Percentiles rank a stretch among this genome's conserved stretches.
These are phyloP conservation scores for Meghimatium bilineatum DNA, from an alignment of 2,888 invertebrate species.

Conservation along the genomic window DNA sequence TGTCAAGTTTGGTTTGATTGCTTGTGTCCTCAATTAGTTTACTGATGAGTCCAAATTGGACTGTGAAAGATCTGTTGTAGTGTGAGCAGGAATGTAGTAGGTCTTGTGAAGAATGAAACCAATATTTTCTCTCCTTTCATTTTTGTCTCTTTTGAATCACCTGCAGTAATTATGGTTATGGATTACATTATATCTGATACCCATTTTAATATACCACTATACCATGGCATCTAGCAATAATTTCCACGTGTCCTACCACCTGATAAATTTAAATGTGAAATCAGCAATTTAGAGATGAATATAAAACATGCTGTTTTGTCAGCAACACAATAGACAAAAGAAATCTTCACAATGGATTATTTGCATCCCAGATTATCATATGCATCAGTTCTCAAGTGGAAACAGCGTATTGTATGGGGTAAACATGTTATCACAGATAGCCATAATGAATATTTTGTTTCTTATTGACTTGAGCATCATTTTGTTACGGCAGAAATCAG, in stretches of 20 bases:
- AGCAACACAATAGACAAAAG: not conserved
- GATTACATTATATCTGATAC: no score
- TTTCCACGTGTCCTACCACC: not conserved
- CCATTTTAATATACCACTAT: no score
- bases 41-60: no score
- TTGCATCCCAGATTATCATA: not conserved
- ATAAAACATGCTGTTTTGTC: not conserved
- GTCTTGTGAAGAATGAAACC: no score
- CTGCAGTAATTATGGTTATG: no score
- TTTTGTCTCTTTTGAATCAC: no score
- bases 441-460: constrained; percentile 22
- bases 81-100: no score
- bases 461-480: constrained; percentile 16
- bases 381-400: not conserved
- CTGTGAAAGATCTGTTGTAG: no score
- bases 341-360: not conserved
- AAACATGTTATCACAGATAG: constrained; percentile 31
- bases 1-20: no score
- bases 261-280: not conserved
- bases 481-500: not conserved
- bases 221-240: no score
- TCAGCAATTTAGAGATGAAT: not conserved
- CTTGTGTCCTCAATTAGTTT: no score
- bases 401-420: not conserved
- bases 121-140: no score